Percentiles rank a stretch among this genome's conserved stretches.
phyloP scores from a whole-genome alignment of 2,888 invertebrate genomes.

The Latrodectus hesperus region DNA sequence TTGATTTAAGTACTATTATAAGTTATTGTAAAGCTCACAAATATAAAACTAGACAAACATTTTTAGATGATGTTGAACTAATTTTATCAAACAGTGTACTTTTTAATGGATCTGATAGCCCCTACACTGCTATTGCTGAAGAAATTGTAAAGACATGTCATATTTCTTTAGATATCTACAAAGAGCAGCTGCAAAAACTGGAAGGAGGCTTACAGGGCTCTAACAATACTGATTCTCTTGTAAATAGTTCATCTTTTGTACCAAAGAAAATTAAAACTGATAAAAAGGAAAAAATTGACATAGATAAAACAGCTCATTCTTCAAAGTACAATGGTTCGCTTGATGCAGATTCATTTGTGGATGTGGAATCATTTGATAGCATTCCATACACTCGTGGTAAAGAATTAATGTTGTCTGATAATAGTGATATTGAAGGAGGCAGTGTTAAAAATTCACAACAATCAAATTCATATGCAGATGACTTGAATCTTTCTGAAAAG shows the following conservation, averaged over 20 bases:
- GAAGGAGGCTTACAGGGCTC: slow-evolving; percentile 31
- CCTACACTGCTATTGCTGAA: slow-evolving; percentile 89
- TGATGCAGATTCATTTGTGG: slow-evolving; percentile 38
- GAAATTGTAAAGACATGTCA: slow-evolving; percentile 83
- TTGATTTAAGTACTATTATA: slow-evolving; percentile 94
- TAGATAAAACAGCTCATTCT: background rate
- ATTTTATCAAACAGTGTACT: slow-evolving; percentile 90
- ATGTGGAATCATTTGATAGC: slow-evolving; percentile 51
- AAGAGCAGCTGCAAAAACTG: slow-evolving; percentile 21
- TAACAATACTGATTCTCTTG: background rate
- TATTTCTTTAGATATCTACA: slow-evolving; percentile 40
- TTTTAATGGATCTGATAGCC: slow-evolving; percentile 92
- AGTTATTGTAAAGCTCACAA: slow-evolving; percentile 81
- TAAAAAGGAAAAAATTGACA: background rate
- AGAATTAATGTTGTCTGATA: slow-evolving; percentile 9
- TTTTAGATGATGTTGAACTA: slow-evolving; percentile 89
- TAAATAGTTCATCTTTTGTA: background rate
- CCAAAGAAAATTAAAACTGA: slow-evolving; percentile 13
- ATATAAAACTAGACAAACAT: slow-evolving; percentile 93
- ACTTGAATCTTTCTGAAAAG: background rate
- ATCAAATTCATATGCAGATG: background rate
- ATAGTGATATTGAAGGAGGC: slow-evolving; percentile 18
- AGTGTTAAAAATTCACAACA: background rate
- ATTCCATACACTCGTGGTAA: background rate
- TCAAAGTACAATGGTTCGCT: slow-evolving; percentile 25